Percentiles rank a stretch among this genome's conserved stretches.
Conservation (phyloP, 2,888 invertebrate genomes). For the Agapetus fuscipes region DNA sequence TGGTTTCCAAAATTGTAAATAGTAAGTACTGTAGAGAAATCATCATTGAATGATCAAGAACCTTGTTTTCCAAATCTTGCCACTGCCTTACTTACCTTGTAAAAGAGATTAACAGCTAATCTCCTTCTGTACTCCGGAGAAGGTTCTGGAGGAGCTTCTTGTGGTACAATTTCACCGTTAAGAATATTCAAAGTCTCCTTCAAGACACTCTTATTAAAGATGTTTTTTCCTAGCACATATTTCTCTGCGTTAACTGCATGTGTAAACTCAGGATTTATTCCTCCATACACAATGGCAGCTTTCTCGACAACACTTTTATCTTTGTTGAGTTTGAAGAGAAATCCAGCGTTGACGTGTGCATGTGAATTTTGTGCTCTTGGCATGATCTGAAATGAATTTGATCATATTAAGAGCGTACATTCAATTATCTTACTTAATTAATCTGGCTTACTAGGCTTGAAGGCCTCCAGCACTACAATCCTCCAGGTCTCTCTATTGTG, state of each 20-base stretch:
- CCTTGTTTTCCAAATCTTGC: no score
- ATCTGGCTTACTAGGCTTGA: no score
- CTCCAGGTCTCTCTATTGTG: no score
- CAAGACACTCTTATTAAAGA: slow-evolving; percentile 36
- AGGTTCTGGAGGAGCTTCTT: slow-evolving; percentile 54
- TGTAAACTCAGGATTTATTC: slow-evolving; percentile 44
- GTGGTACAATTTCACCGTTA: slow-evolving; percentile 52
- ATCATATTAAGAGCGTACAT: no score
- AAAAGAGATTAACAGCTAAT: slow-evolving; percentile 68
- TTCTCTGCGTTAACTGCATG: slow-evolving; percentile 51
- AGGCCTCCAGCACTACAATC: no score
- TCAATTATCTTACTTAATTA: no score
- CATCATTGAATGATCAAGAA: no score
- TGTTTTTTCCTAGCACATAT: slow-evolving; percentile 33
- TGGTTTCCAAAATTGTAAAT: no score
- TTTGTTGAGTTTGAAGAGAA: slow-evolving; percentile 48
- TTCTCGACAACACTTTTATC: slow-evolving; percentile 33
- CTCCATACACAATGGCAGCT: slow-evolving; percentile 56
- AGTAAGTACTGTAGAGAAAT: no score
- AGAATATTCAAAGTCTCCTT: slow-evolving; percentile 43
- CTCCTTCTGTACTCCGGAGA: slow-evolving; percentile 57
- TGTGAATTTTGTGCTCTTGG: slow-evolving; percentile 67
- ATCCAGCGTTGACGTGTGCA: slow-evolving; percentile 68
- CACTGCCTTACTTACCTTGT: no score
- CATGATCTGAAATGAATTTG: slow-evolving; percentile 58